Conservation (phyloP, 2,888 invertebrate species). For the Tinea pellionella region DNA sequence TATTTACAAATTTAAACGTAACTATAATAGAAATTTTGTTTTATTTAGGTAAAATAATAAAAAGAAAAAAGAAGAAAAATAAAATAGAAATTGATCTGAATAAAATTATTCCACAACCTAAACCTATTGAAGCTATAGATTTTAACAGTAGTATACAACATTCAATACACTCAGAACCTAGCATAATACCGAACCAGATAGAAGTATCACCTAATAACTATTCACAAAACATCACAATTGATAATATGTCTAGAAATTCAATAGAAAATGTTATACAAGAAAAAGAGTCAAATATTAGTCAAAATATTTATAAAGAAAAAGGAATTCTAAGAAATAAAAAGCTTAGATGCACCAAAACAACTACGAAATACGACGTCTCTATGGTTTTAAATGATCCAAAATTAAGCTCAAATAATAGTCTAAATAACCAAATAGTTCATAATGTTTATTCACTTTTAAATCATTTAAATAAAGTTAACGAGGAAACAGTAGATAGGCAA, state of each 20-base stretch:
- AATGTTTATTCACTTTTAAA: not conserved
- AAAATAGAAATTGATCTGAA: slow-evolving; percentile 13
- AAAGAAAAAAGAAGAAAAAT: slow-evolving; percentile 29
- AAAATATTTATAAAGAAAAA: not conserved
- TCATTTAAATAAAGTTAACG: slow-evolving; percentile 9
- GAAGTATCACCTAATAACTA: not conserved
- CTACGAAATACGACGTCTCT: not conserved
- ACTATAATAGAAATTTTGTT: not conserved
- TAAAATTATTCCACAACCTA: slow-evolving; percentile 15
- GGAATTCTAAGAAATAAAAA: not conserved
- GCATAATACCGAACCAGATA: not conserved
- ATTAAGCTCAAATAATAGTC: slow-evolving; percentile 13
- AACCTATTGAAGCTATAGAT: not conserved
- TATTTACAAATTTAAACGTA: not conserved
- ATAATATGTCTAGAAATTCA: not conserved
- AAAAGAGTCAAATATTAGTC: not conserved
- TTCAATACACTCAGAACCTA: not conserved
- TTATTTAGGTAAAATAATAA: slow-evolving; percentile 37
- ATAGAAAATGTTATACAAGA: not conserved
- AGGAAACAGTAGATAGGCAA: slow-evolving; percentile 15
- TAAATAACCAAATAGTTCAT: slow-evolving; percentile 12
- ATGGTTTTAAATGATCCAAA: not conserved
- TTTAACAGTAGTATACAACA: not conserved
- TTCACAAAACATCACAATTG: not conserved
- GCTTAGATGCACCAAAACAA: not conserved